A percentile compares a stretch with the other conserved stretches of the same genome.
Evolutionary conservation across 2,797 vertebrate genomes (phyloP).

Genomic region (Acanthis flammea): DNA sequence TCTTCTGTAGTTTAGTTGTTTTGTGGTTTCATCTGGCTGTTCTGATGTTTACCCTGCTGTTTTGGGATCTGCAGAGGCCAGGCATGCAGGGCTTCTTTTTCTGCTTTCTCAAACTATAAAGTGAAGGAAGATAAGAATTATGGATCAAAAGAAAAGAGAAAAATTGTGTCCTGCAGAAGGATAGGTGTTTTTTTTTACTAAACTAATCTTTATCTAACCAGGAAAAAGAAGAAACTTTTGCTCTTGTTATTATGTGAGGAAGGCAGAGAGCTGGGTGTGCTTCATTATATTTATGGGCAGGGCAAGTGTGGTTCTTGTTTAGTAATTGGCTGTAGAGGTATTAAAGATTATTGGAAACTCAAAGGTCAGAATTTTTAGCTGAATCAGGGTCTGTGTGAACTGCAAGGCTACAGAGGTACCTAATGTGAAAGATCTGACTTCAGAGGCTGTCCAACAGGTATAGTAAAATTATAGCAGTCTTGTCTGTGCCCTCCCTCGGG

Average conservation of each 20-base stretch:
- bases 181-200: neutral
- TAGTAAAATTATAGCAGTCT: neutral
- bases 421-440: neutral
- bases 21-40: neutral
- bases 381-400: neutral
- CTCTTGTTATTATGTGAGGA: neutral
- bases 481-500: neutral
- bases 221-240: neutral
- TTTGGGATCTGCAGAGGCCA: neutral
- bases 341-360: neutral
- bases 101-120: neutral
- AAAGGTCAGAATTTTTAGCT: slow-evolving; percentile 19
- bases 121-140: neutral
- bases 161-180: neutral
- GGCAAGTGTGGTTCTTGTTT: neutral
- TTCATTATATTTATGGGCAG: neutral
- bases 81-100: neutral
- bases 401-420: neutral
- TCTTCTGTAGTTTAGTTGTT: neutral
- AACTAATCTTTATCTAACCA: neutral
- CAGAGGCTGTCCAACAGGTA: neutral
- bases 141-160: neutral
- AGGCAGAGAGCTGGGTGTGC: neutral
- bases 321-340: neutral
- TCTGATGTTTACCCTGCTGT: neutral